phyloP scores from a whole-genome alignment of 2,888 invertebrate genomes.

The Drosophila koepferae region DNA sequence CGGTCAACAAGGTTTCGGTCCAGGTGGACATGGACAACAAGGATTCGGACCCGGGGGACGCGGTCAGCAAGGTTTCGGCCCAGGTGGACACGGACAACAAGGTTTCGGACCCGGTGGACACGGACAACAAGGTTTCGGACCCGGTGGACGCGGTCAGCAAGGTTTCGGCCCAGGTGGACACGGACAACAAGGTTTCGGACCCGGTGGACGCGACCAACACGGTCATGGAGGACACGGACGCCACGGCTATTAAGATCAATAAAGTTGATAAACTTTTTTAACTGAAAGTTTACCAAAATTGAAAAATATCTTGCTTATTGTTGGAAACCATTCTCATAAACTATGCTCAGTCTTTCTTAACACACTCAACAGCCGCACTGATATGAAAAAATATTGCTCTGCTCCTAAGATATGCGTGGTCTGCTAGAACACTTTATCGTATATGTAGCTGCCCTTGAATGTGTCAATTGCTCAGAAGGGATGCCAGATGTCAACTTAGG shows the following conservation, averaged over 20 bases:
- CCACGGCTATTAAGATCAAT: constrained; percentile 25
- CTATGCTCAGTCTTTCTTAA: neutral
- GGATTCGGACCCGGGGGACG: constrained; percentile 30
- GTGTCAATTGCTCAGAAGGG: neutral
- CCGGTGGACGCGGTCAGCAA: constrained; percentile 47
- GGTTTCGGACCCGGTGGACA: constrained; percentile 31
- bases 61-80: constrained; percentile 27
- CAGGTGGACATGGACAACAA: constrained; percentile 43
- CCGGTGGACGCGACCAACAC: constrained; percentile 26
- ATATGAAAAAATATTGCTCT: neutral
- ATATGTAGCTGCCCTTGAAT: neutral
- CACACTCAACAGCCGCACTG: neutral
- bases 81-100: constrained; percentile 27
- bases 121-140: constrained; percentile 42
- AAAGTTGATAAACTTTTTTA: neutral
- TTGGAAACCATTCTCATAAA: neutral
- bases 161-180: constrained; percentile 48
- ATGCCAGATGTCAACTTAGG: neutral
- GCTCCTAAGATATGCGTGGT: neutral
- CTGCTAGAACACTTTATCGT: neutral
- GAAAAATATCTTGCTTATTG: neutral
- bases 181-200: constrained; percentile 39
- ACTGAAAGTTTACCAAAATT: neutral
- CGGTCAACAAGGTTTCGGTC: constrained; percentile 38
- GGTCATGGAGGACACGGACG: constrained; percentile 19